These are phyloP conservation scores for Heliconius hortense DNA, from an alignment of 2,888 invertebrate species.

Conservation along the genomic window DNA sequence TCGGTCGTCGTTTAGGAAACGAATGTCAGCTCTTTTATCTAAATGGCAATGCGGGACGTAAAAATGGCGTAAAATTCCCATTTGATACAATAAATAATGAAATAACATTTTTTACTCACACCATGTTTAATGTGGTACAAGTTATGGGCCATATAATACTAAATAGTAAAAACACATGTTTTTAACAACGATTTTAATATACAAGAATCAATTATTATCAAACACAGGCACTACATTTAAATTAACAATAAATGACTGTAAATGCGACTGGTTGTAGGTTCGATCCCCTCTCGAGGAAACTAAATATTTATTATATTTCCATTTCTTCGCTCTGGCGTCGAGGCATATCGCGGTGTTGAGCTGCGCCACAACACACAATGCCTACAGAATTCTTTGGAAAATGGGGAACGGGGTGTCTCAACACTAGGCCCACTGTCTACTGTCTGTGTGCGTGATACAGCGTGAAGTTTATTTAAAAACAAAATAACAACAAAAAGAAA, in stretches of 20 bases:
- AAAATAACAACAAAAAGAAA: neutral
- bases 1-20: slow-evolving; percentile 63
- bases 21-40: slow-evolving; percentile 72
- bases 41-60: slow-evolving; percentile 67
- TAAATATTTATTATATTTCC: too few relatives aligned
- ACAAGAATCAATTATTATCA: neutral
- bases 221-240: neutral
- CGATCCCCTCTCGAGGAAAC: too few relatives aligned
- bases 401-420: too few relatives aligned
- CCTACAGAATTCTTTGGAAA: too few relatives aligned
- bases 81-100: slow-evolving; percentile 70
- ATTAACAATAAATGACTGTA: too few relatives aligned
- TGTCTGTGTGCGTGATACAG: too few relatives aligned
- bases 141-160: slow-evolving; percentile 41
- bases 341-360: too few relatives aligned
- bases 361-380: too few relatives aligned
- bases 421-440: too few relatives aligned
- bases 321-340: too few relatives aligned
- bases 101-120: slow-evolving; percentile 59
- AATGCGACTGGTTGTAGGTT: too few relatives aligned
- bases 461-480: too few relatives aligned
- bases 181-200: neutral
- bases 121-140: slow-evolving; percentile 46
- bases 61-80: slow-evolving; percentile 68
- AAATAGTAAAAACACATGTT: slow-evolving; percentile 20